phyloP scores from a whole-genome alignment of 1,140 invertebrate species.

The Microplitis mediator region DNA sequence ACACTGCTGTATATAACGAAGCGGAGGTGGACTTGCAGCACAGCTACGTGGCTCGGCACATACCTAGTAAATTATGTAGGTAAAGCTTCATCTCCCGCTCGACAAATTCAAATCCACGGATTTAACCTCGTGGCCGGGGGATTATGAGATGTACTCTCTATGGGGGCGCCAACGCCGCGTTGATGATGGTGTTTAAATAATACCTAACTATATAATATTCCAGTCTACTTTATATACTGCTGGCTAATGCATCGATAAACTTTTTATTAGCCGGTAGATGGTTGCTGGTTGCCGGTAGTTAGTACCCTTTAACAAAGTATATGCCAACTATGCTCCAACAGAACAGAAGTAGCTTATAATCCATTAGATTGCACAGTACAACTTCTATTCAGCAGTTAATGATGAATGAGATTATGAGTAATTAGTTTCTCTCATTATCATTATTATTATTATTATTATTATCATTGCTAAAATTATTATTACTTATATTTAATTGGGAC shows the following conservation, averaged over 20 bases:
- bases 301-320: no score
- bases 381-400: no score
- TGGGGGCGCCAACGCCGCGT: neutral
- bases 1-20: no score
- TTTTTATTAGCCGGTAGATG: constrained; percentile 9
- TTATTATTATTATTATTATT: no score
- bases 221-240: neutral
- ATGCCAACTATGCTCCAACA: no score
- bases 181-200: constrained; percentile 12
- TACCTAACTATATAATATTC: constrained; percentile 7
- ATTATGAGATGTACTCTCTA: constrained; percentile 33
- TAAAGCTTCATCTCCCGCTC: constrained; percentile 37
- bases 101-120: constrained; percentile 47
- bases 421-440: no score
- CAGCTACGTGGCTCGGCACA: neutral
- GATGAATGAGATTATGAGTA: no score
- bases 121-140: constrained; percentile 35
- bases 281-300: neutral
- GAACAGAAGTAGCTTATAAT: no score
- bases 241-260: neutral
- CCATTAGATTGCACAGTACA: no score
- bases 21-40: neutral
- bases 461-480: no score
- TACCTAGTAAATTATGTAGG: constrained; percentile 35
- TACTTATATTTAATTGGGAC: no score